Base-by-base conservation (phyloP, 35 echinoderm and acorn worm species). In the Stichopus chloronotus region DNA sequence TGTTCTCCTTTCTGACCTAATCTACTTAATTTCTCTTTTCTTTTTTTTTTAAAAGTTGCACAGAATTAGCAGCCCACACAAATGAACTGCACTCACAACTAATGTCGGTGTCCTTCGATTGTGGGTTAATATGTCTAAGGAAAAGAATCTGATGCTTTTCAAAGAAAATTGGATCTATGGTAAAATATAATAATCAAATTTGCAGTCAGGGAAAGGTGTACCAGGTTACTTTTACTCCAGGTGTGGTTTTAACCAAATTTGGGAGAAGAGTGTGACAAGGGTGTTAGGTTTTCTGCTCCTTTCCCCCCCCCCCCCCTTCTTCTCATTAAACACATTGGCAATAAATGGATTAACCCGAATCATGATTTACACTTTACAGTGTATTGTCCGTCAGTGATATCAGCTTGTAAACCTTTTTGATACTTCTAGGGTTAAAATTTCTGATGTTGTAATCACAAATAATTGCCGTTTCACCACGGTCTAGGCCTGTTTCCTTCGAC, bases 171-270 rank as follows among this genome's bases (percentile, higher is more conserved):
- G 61, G 61, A 65, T 65, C 19, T 65, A 19, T 65, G 61, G 61
- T 65, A 65, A 65, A 43, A 65, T 65, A 65, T 65, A 65, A 5
- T 65, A 65, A 65, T 65, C 61, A 65, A 65, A 65, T 65, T 65
- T 65, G 61, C 19, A 19, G 11, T 65, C 61, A 65, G 61, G 8
- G 11, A 19, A 43, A 65, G 61, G 61, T 65, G 61, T 65, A 65
- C 11, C 9, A 11, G 61, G 61, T 65, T 65, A 65, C 61, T 19
- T 65, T 65, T 65, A 65, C 61, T 65, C 61, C 61, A 65, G 61
- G 61, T 65, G 61, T 65, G 61, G 61, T 65, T 65, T 65, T 65
- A 19, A 65, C 61, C 61, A 65, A 65, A 65, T 65, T 65, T 65
- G 61, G 61, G 11, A 19, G 61, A 11, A 65, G 61, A 65, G 61